Base-by-base conservation (phyloP, 2,888 invertebrate species). In the Cylindroiulus punctatus region DNA sequence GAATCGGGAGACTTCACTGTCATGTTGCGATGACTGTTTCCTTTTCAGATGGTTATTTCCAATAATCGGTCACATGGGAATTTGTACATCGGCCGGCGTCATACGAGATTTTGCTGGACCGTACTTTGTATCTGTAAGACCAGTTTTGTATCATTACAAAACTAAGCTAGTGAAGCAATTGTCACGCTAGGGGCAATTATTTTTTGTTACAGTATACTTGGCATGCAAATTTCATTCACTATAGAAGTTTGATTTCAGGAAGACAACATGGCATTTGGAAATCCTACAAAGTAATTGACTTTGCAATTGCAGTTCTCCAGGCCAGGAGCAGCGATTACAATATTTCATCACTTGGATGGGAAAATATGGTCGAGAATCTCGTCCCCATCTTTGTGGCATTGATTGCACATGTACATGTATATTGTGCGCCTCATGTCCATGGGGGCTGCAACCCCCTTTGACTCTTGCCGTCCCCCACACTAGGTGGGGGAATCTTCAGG, bases 61-160 rank as follows among this genome's bases (percentile, higher is more conserved):
- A n/a, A 93, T 99, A 88, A 95, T 99, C 89, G 99, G 99, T 0
- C 99, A 99, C 91, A 98, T 99, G 97, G 99, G 99, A 7, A 98
- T 98, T 88, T 95, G 95, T 85, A 94, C 94, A 87, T 96, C 98
- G 0, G 93, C 93, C 81, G 93, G 98, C 12, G 93, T 99, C 0
- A 98, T 99, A 87, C 92, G 98, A 88, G 99, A 99, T 91, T 99
- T 99, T 93, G 98, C 98, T 65, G 99, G 98, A 0, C 97, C 98
- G 0, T 99, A 98, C 91, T 95, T 93, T 91, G 99, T 99, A 0
- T 96, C 97, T 0, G 92, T 92, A 89, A 90, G 90, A 89, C 44
- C 8, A 5, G n/a, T 19, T 52, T 52, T n/a, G n/a, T n/a, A 81
- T n/a, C n/a, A 76, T 40, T 22, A 12, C 26, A 10, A 7, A 22